Evolutionary conservation across 2,113 vertebrate species (phyloP).

Genomic region (Calonectris borealis): DNA sequence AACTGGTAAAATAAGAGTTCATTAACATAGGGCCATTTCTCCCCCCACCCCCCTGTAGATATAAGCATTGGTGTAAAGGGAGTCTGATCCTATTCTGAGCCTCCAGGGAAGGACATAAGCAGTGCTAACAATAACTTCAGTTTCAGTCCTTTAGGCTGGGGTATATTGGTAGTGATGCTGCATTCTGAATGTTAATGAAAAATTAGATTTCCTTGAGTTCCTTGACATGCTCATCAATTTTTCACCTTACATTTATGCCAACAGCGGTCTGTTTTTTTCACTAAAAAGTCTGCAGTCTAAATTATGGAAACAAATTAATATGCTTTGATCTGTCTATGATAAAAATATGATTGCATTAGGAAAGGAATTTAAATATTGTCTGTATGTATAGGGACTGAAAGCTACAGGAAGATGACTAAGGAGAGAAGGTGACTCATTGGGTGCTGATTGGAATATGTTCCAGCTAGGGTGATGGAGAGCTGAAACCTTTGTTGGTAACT

Average conservation of each 20-base stretch:
- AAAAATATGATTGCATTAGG: not conserved
- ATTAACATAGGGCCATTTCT: not conserved
- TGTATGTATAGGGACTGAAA: not conserved
- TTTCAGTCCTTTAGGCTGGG: not conserved
- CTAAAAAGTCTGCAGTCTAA: not conserved
- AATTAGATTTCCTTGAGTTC: not conserved
- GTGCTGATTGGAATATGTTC: not conserved
- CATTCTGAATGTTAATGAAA: slow-evolving; percentile 1
- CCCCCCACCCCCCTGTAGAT: accelerated
- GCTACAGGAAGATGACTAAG: not conserved
- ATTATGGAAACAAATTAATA: not conserved
- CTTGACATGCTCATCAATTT: not conserved
- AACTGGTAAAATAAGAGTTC: not conserved
- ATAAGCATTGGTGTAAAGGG: not conserved
- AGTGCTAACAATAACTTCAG: not conserved
- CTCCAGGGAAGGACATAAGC: not conserved
- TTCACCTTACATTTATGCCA: not conserved
- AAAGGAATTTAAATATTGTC: not conserved
- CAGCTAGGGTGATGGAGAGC: not conserved
- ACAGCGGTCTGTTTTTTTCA: not conserved
- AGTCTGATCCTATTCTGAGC: not conserved
- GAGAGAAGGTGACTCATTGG: not conserved
- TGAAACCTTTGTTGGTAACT: not conserved
- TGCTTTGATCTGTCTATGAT: not conserved
- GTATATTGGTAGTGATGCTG: not conserved